Base-by-base conservation (phyloP, 1,140 invertebrate genomes). In the Pogonus chalceus region DNA sequence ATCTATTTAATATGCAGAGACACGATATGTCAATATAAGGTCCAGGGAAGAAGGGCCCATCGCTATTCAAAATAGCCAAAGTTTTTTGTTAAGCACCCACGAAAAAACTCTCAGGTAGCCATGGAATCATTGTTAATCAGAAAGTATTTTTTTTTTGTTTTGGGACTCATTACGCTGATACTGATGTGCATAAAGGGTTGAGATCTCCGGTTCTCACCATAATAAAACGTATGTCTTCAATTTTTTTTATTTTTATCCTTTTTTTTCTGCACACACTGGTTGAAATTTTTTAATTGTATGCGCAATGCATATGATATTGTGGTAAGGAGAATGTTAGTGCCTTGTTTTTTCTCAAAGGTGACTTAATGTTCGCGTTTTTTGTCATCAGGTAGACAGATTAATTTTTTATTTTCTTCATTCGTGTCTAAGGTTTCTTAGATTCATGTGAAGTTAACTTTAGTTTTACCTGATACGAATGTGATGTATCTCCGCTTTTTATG, bases 1-100 rank as follows among this genome's bases (percentile, higher is more conserved):
- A 22, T 9, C 49, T 51, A 49, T 49, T 58, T 56, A 53, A 58
- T 56, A 58, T 58, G 57, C 57, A 52, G 53, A 49, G 51, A 56
- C 57, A 58, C 57, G 57, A 48, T 58, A 53, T 58, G 54, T 58
- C 57, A 58, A 58, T 50, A 58, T 49, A 31, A 31, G 23, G 54
- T 51, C 53, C 22, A 7, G 22, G 14, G 22, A 9, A 23, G 2
- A 16, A 21, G 22, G 9, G 14, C 14, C 18, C 10, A 22, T 23
- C 48, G 12, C 23, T 12, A 14, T 7, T 14, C 35, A 48, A 23
- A 53, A 54, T 37, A 54, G 48, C 31, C 23, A 21, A 23, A 35
- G 48, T 54, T 37, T 47, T 31, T 54, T 31, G 48, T 39, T 16
- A 22, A 9, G 49, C 55, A 46, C 55, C 55, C 55, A 56, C 55